Percentiles rank a stretch among this genome's conserved stretches.
phyloP scores from a whole-genome alignment of 2,797 vertebrate species.

The Phyllotis vaccarum region DNA sequence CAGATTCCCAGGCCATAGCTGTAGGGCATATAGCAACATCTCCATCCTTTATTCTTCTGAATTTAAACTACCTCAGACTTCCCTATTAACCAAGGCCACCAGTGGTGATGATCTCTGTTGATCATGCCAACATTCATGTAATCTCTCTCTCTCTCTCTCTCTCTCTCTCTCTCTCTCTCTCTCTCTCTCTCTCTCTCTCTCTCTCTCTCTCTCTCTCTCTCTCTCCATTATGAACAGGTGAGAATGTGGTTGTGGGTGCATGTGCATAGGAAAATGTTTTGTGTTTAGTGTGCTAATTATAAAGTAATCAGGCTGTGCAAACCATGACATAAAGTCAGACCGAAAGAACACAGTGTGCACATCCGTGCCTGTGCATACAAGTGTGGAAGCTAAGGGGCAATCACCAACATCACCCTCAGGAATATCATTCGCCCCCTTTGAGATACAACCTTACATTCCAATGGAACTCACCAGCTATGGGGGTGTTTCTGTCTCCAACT shows the following conservation, averaged over 20 bases:
- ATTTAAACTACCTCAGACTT: constrained; percentile 1
- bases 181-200: no score
- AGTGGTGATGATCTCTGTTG: neutral
- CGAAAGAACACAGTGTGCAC: neutral
- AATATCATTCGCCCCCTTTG: neutral
- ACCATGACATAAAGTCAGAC: neutral
- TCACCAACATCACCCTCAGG: neutral
- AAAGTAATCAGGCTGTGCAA: neutral
- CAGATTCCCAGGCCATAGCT: neutral
- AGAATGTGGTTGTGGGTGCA: neutral
- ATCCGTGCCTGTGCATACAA: no score
- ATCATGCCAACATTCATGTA: neutral
- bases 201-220: no score
- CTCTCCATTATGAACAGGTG: neutral
- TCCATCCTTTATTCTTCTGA: constrained; percentile 20
- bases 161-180: no score
- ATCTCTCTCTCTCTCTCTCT: no score
- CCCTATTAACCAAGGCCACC: constrained; percentile 4
- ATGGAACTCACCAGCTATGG: neutral
- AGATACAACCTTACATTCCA: neutral
- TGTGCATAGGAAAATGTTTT: neutral
- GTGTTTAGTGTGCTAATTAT: neutral
- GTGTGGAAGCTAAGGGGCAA: neutral
- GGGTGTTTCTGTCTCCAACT: neutral
- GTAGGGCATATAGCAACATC: neutral